phyloP scores from a whole-genome alignment of 64 coral and sea anemone genomes.

The Pachyseris speciosa region DNA sequence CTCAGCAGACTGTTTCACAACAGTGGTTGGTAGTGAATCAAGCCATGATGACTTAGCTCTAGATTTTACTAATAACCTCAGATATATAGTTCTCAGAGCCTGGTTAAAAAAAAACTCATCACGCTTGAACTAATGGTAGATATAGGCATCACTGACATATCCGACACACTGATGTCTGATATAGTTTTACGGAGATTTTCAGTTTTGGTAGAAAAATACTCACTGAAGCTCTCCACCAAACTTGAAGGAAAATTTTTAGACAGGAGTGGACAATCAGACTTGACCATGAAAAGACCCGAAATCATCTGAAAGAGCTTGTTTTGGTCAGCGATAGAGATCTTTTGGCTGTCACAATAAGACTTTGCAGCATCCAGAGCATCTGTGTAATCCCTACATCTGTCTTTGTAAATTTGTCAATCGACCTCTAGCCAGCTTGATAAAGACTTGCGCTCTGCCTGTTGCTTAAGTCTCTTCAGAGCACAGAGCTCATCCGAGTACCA shows the following conservation, averaged over 20 bases:
- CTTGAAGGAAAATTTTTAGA: constrained; percentile 7
- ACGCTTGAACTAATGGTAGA: constrained; percentile 15
- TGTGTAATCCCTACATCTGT: constrained; percentile 42
- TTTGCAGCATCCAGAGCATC: constrained; percentile 57
- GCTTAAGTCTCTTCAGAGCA: constrained; percentile 51
- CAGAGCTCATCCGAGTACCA: constrained; percentile 65
- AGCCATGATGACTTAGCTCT: constrained; percentile 44
- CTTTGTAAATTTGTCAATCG: constrained; percentile 51
- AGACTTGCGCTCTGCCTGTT: constrained; percentile 50
- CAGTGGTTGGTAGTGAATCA: constrained; percentile 50
- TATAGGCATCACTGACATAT: constrained; percentile 8
- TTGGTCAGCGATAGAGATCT: constrained; percentile 55
- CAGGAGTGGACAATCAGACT: constrained; percentile 35
- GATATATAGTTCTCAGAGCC: constrained; percentile 58
- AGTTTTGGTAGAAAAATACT: constrained; percentile 65
- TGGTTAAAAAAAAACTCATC: constrained; percentile 45
- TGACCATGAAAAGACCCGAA: constrained; percentile 44
- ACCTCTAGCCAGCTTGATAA: constrained; percentile 33
- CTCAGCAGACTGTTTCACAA: constrained; percentile 57
- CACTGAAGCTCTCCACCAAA: constrained; percentile 42
- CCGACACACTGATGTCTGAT: constrained; percentile 27
- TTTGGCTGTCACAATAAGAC: constrained; percentile 18
- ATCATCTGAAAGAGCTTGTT: constrained; percentile 74
- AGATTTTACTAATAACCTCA: constrained; percentile 28
- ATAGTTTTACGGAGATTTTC: constrained; percentile 45